Percentiles rank a stretch among this genome's conserved stretches.
phyloP scores from a whole-genome alignment of 2,888 invertebrate species.

The Emesis russula region DNA sequence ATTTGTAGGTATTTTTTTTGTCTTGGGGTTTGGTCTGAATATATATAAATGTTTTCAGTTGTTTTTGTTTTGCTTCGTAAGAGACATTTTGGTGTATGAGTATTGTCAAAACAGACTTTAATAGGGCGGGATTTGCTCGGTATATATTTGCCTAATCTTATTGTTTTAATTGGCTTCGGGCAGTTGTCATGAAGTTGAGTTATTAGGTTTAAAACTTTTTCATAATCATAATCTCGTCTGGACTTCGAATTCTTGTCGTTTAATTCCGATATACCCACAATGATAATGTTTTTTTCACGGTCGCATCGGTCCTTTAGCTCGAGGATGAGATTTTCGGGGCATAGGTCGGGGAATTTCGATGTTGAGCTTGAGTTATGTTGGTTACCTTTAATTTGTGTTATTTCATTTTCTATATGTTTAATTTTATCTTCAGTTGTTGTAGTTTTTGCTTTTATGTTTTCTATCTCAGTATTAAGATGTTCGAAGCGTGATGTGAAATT shows the following conservation, averaged over 20 bases:
- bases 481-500: constrained; percentile 48
- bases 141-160: constrained; percentile 82
- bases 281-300: constrained; percentile 82
- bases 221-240: constrained; percentile 62
- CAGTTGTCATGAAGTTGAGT: constrained; percentile 53
- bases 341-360: too few species aligned
- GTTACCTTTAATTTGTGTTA: too few species aligned
- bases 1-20: constrained; percentile 51
- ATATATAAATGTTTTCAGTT: too few species aligned
- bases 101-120: constrained; percentile 75
- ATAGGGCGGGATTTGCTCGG: constrained; percentile 72
- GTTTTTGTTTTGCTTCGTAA: too few species aligned
- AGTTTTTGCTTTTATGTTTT: constrained; percentile 58
- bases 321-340: too few species aligned
- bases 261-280: constrained; percentile 81
- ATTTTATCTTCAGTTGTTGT: constrained; percentile 21
- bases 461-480: constrained; percentile 57
- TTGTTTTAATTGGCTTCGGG: constrained; percentile 71
- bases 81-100: too few species aligned
- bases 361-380: too few species aligned
- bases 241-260: constrained; percentile 49
- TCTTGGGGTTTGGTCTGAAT: too few species aligned
- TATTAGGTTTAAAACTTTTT: constrained; percentile 60
- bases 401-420: too few species aligned
- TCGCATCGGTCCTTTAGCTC: constrained; percentile 75